These are phyloP conservation scores for Nasonovia ribisnigri DNA, from an alignment of 2,888 invertebrate genomes.

Conservation along the genomic window DNA sequence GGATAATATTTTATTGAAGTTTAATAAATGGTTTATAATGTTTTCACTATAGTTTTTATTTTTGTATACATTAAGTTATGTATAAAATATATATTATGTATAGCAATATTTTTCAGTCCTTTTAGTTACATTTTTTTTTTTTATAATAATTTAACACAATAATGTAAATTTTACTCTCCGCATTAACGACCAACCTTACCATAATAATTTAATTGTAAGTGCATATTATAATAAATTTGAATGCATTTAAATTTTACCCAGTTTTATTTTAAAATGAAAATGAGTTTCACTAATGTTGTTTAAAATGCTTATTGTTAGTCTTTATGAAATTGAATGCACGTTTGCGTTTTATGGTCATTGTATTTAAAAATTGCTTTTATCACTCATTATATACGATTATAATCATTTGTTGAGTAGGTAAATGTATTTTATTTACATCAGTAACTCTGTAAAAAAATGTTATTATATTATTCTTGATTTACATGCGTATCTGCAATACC, in stretches of 20 bases:
- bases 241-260: neutral
- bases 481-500: neutral
- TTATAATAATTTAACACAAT: neutral
- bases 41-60: neutral
- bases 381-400: neutral
- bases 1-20: constrained; percentile 6
- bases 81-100: neutral
- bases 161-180: neutral
- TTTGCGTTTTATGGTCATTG: constrained; percentile 9
- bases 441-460: neutral
- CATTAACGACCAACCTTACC: neutral
- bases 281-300: constrained; percentile 4
- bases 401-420: constrained; percentile 18
- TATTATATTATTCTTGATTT: constrained; percentile 34
- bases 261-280: neutral
- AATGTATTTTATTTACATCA: neutral
- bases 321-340: constrained; percentile 1
- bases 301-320: constrained; percentile 20
- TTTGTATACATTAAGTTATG: constrained; percentile 8
- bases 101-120: neutral
- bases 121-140: neutral
- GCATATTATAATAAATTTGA: constrained; percentile 4
- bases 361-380: constrained; percentile 30
- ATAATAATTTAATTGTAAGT: neutral
- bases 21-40: constrained; percentile 3